These are phyloP conservation scores for Dipodomys stephensi DNA, from an alignment of 2,113 vertebrate species.

Conservation along the genomic window DNA sequence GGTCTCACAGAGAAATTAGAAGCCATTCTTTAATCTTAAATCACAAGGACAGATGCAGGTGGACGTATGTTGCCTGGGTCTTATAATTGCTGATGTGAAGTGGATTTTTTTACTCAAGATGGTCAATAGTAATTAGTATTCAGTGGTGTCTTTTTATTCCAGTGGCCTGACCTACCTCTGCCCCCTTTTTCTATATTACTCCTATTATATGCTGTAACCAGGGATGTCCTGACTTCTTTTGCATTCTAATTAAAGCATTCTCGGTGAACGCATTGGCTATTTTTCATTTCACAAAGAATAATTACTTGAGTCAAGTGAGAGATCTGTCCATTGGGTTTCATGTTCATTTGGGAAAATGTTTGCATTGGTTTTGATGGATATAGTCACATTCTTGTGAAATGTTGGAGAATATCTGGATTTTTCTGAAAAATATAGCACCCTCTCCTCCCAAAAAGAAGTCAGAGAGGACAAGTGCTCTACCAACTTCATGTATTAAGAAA, in stretches of 20 bases:
- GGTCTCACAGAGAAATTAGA: not conserved
- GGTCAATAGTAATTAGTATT: constrained; percentile 66
- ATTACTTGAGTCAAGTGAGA: not conserved
- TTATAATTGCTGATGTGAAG: not conserved
- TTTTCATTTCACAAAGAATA: constrained; percentile 39
- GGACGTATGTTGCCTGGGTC: not conserved
- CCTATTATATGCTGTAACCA: constrained; percentile 16
- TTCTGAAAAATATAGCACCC: not conserved
- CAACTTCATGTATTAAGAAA: not conserved
- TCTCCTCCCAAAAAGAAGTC: not conserved
- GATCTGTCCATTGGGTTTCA: not conserved
- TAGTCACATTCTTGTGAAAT: not conserved
- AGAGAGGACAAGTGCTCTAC: not conserved
- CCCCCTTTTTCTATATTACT: not conserved
- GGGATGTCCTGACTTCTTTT: not conserved
- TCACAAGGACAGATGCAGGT: not conserved
- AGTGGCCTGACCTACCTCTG: constrained; percentile 27
- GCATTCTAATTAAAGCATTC: constrained; percentile 54
- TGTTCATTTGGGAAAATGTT: constrained; percentile 34
- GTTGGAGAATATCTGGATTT: not conserved
- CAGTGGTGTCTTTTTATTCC: constrained; percentile 34
- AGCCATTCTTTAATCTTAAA: constrained; percentile 23
- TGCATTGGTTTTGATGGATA: not conserved
- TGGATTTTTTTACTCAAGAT: not conserved
- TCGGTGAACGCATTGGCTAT: not conserved